Evolutionary conservation across 2,797 vertebrate species (phyloP), one percentile per base, ranked within the genome.

Genomic region (Zenarchopterus dispar): DNA sequence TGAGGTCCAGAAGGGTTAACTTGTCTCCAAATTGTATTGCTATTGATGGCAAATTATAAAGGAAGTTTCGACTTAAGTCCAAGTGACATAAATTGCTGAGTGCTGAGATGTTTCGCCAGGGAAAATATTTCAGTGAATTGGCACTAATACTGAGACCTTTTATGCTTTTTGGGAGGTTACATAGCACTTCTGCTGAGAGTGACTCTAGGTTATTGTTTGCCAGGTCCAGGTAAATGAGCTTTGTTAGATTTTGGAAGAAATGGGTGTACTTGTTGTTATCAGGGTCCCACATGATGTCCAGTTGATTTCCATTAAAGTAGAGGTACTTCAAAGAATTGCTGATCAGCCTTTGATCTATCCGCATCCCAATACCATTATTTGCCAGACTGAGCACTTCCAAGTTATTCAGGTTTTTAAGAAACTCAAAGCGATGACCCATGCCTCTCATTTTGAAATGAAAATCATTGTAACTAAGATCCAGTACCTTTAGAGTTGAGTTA

Each of bases 391-490:
- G 81, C 31, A 86, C 77, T 72, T 89, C 81, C 58, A 95, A 81
- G 19, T 81, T 82, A 1, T 52, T 67, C 50, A 95, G 78, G 59
- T 87, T 50, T 19, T 70, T 43, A 45, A 94, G 74, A 61, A 95
- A 95, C 8, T 63, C 70, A 55, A 95, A 91, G 9, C 70, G 62
- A 78, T 95, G 94, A 15, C 93, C 93, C 86, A 95, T 94, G 23
- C 93, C 94, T 52, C 47, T 91, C 91, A 95, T 94, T 9, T 76
- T 86, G 65, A 95, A 95, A 51, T 94, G 91, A 75, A 93, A 95
- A 9, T 93, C 88, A 55, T 95, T 95, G 80, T 92, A 83, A 59
- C 92, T 93, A n/a, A 95, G 57, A 24, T 95, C 93, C 50, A 95
- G 84, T 8, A 86, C 84, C 44, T 89, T 93, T 13, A 95, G 84